These are phyloP conservation scores for Enteromius unitaeniatus DNA, from an alignment of 2,797 vertebrate genomes.

Conservation along the genomic window DNA sequence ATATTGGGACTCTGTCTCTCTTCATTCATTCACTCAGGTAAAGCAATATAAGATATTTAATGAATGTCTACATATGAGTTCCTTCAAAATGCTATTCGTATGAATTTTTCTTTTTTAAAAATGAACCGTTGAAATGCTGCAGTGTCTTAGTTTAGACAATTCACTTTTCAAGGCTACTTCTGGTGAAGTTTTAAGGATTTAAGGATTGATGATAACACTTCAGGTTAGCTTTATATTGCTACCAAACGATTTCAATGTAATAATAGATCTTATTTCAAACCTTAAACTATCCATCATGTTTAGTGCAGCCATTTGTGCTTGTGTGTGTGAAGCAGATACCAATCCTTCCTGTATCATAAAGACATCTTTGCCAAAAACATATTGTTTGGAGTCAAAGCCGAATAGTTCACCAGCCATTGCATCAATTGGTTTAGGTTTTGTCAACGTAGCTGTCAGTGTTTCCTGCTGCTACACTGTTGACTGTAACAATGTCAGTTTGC, in stretches of 20 bases:
- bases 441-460: neutral
- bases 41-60: neutral
- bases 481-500: conserved; percentile 7
- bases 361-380: neutral
- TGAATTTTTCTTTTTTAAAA: neutral
- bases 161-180: too few relatives aligned
- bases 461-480: conserved; percentile 22
- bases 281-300: neutral
- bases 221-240: neutral
- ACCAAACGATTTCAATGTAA: neutral
- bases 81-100: neutral
- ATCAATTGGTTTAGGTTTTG: neutral
- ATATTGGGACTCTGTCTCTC: conserved; percentile 6
- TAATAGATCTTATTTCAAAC: neutral
- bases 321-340: neutral
- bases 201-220: neutral
- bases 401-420: neutral
- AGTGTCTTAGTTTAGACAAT: neutral
- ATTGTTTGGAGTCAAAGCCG: neutral
- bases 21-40: conserved; percentile 40
- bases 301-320: neutral
- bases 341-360: neutral
- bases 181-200: neutral
- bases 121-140: conserved; percentile 30
- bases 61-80: neutral